Evolutionary conservation across 1,140 invertebrate species (phyloP).

Genomic region (Drosophila yakuba): DNA sequence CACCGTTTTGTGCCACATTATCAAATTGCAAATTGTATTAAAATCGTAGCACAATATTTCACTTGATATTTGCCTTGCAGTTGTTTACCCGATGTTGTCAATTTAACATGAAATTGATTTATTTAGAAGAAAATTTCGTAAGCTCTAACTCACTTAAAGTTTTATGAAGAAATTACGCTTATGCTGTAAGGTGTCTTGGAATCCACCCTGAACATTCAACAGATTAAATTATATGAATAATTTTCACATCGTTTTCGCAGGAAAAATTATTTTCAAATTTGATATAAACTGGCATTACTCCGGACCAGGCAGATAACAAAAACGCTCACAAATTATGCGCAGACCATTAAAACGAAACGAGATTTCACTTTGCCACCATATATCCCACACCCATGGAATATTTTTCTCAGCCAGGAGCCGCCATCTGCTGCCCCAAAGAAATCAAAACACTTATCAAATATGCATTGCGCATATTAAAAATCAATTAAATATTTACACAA

Average conservation of each 20-base stretch:
- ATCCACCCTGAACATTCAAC: background rate
- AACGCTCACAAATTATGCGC: conserved; percentile 33
- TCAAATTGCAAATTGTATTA: background rate
- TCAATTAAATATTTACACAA: conserved; percentile 80
- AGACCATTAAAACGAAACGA: conserved; percentile 39
- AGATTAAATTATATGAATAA: background rate
- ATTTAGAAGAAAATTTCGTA: background rate
- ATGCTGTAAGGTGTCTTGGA: too few species aligned
- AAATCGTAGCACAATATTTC: conserved; percentile 18
- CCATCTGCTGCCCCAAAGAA: conserved; percentile 43
- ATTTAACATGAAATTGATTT: conserved; percentile 5
- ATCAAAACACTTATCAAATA: conserved; percentile 77
- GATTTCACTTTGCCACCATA: conserved; percentile 8
- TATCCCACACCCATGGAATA: background rate
- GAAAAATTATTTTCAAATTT: conserved; percentile 7
- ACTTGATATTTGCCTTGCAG: conserved; percentile 4
- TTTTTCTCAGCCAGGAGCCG: conserved; percentile 7
- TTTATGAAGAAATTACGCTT: too few species aligned
- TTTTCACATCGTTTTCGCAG: conserved; percentile 6
- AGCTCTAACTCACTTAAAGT: too few species aligned
- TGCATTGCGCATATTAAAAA: conserved; percentile 78
- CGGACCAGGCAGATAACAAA: conserved; percentile 3
- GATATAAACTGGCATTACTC: background rate
- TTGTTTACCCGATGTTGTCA: conserved; percentile 20
- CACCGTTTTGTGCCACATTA: conserved; percentile 10